Evolutionary conservation across 2,113 vertebrate species (phyloP), one percentile per base, ranked within the genome.

Genomic region (Proterorhinus semilunaris): DNA sequence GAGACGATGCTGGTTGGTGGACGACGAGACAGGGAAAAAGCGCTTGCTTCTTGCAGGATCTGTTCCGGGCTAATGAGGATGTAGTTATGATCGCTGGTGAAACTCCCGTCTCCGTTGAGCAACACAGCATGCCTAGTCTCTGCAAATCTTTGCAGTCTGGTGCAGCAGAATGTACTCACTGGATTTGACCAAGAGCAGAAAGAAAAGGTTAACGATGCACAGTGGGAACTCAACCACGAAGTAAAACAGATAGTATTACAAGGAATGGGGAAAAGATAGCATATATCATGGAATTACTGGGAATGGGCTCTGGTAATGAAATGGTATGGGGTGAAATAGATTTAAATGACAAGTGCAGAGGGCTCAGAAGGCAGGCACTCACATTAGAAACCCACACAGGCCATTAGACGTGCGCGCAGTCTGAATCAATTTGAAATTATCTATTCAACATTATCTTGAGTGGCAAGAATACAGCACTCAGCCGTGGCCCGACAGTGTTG

Each of bases 161-260:
- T 66, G 72, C 76, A 68, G 68, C 43, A 52, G 47, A 75, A 62
- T 64, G 68, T 46, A 36, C 76, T 84, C 69, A 10, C 69, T 50
- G 73, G 76, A 71, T 87, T 83, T 76, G 78, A 83, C 65, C 72
- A 67, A 63, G 82, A 84, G 54, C 45, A 81, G 74, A 62, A 62
- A 78, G 81, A 67, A 84, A 76, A 86, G 83, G 87, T 88, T 86
- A 87, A 87, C 83, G 85, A 79, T 15, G 50, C 81, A 82, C 80
- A 75, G 72, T 82, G 85, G 85, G 84, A 84, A 89, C 84, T 88
- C 80, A 85, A 65, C 61, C 64, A 76, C 65, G 44, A 52, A 77
- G 78, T 74, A 83, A 72, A 69, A 71, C 68, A 82, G 65, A 65
- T 13, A 62, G 51, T 54, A 75, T 84, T 75, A 77, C 66, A 72